Percentiles rank a stretch among this genome's conserved stretches.
These are phyloP conservation scores for Prorops nasuta DNA, from an alignment of 1,140 invertebrate species.

Conservation along the genomic window DNA sequence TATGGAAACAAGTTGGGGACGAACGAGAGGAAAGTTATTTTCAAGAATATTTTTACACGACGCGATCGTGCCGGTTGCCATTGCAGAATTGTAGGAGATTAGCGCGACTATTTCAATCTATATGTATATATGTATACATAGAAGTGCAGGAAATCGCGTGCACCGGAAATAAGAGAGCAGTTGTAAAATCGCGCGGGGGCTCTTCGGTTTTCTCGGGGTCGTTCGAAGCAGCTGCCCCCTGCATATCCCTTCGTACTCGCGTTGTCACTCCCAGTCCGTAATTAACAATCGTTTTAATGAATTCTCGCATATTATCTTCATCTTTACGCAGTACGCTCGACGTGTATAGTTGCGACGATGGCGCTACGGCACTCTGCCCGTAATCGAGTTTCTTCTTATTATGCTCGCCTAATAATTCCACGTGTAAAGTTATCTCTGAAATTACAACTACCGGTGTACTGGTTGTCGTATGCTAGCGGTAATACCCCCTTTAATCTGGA, in stretches of 20 bases:
- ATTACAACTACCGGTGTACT: no score
- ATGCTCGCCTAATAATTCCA: slow-evolving; percentile 15
- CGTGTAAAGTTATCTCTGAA: slow-evolving; percentile 18
- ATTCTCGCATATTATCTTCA: slow-evolving; percentile 33
- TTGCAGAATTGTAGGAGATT: no score
- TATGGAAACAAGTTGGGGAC: no score
- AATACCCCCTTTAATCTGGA: no score
- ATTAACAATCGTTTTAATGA: slow-evolving; percentile 43
- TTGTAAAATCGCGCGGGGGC: slow-evolving; percentile 36
- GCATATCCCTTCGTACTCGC: slow-evolving; percentile 8
- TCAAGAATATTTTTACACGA: no score
- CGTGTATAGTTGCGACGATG: slow-evolving; percentile 2
- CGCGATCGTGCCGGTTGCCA: no score
- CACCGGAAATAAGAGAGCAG: slow-evolving; percentile 38
- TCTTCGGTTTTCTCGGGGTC: neutral
- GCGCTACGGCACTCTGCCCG: slow-evolving; percentile 4
- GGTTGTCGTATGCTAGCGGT: no score
- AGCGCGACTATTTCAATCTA: no score
- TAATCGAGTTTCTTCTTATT: slow-evolving; percentile 14
- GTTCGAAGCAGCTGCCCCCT: slow-evolving; percentile 16
- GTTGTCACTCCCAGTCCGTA: slow-evolving; percentile 35
- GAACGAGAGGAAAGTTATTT: no score
- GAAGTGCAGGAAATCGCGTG: slow-evolving; percentile 31
- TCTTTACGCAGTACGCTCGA: slow-evolving; percentile 20
- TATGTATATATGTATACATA: neutral